Evolutionary conservation across 1,140 invertebrate species (phyloP).

Genomic region (Trialeurodes vaporariorum): DNA sequence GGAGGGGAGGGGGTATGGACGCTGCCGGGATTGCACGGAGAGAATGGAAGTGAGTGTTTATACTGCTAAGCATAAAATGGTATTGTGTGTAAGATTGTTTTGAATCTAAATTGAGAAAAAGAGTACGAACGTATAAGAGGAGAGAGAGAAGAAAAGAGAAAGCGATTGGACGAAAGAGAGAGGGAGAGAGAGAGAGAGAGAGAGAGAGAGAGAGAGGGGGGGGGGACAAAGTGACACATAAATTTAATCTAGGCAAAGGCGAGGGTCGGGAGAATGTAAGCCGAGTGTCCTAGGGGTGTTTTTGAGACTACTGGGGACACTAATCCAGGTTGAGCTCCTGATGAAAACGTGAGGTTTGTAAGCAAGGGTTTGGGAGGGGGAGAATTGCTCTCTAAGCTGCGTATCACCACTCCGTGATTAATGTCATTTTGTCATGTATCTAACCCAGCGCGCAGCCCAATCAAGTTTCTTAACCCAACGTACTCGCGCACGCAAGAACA

Average conservation of each 20-base stretch:
- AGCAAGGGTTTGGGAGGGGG: not conserved
- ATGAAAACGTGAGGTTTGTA: not conserved
- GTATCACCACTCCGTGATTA: not conserved
- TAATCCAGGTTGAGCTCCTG: not conserved
- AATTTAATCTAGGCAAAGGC: not conserved
- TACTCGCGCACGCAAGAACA: no score
- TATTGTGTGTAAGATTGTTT: not conserved
- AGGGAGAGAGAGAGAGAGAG: not conserved
- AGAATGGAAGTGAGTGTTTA: not conserved
- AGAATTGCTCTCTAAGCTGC: not conserved
- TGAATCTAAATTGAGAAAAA: not conserved
- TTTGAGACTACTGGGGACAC: not conserved
- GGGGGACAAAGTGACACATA: not conserved
- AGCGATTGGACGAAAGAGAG: not conserved
- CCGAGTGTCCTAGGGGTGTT: not conserved
- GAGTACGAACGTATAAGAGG: not conserved
- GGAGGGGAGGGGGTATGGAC: no score
- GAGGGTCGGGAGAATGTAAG: not conserved
- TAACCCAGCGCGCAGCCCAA: not conserved
- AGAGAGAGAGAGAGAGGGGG: not conserved
- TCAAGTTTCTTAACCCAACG: not conserved
- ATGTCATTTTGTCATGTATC: not conserved
- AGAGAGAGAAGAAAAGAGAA: not conserved
- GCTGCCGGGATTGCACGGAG: no score
- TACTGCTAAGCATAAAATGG: not conserved